Evolutionary conservation across 2,797 vertebrate genomes (phyloP).

Genomic region (Acanthurus tractus): DNA sequence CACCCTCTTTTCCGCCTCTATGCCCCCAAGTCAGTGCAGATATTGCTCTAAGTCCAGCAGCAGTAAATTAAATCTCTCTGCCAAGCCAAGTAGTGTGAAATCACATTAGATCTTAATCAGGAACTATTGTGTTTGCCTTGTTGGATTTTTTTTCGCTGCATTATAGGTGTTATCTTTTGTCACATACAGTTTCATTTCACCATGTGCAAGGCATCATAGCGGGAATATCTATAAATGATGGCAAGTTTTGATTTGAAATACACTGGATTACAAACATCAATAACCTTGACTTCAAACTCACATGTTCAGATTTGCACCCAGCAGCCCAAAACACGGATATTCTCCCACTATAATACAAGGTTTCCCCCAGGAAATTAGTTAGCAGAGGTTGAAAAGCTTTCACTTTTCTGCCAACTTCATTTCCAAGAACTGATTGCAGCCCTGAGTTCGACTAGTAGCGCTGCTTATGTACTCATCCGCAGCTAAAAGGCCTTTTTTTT

Average conservation of each 20-base stretch:
- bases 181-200: slow-evolving; percentile 27
- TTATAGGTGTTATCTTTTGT: slow-evolving; percentile 51
- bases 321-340: not conserved
- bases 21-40: slow-evolving; percentile 62
- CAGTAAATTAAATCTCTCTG: slow-evolving; percentile 77
- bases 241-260: not conserved
- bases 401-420: not conserved
- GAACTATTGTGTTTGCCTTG: slow-evolving; percentile 69
- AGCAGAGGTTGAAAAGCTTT: not conserved
- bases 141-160: slow-evolving; percentile 38
- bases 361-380: not conserved
- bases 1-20: slow-evolving; percentile 37
- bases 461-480: not conserved
- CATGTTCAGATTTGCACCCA: not conserved
- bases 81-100: slow-evolving; percentile 78
- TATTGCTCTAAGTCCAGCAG: slow-evolving; percentile 71
- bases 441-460: not conserved
- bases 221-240: not conserved
- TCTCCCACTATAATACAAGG: not conserved
- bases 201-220: not conserved
- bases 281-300: not conserved
- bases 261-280: slow-evolving; percentile 4
- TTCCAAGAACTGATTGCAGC: not conserved
- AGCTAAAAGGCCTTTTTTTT: not conserved
- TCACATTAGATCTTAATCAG: slow-evolving; percentile 82